A percentile compares a stretch with the other conserved stretches of the same genome.
phyloP scores from a whole-genome alignment of 2,888 invertebrate species.

The Cheilosia pagana region DNA sequence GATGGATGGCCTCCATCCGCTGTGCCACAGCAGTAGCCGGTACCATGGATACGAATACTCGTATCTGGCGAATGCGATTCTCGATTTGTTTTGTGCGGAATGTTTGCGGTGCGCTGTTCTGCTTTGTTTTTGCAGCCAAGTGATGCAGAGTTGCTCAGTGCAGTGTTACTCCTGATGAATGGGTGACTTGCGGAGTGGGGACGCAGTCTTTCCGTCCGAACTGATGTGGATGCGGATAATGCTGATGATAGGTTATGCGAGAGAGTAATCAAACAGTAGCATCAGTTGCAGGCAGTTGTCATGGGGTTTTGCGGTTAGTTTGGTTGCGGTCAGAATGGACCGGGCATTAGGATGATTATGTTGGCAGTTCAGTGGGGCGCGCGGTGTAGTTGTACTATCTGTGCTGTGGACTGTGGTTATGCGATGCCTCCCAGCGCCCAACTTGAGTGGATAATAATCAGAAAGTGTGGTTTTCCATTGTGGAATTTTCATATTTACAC shows the following conservation, averaged over 20 bases:
- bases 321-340: constrained; percentile 51
- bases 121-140: constrained; percentile 39
- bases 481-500: constrained; percentile 57
- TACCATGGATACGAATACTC: constrained; percentile 8
- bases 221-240: constrained; percentile 70
- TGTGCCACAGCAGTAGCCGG: not conserved
- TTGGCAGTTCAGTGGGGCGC: not conserved
- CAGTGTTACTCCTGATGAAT: constrained; percentile 55
- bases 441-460: constrained; percentile 65
- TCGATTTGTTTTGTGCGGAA: constrained; percentile 61
- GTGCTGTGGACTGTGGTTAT: not conserved
- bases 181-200: constrained; percentile 23
- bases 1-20: constrained; percentile 54
- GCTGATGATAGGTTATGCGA: constrained; percentile 71
- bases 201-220: not conserved
- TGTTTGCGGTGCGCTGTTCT: constrained; percentile 57
- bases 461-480: constrained; percentile 54
- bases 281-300: constrained; percentile 74
- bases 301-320: constrained; percentile 68
- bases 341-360: constrained; percentile 52
- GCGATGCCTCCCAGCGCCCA: constrained; percentile 17
- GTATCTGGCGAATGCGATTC: constrained; percentile 50
- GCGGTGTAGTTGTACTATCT: not conserved
- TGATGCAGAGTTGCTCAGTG: constrained; percentile 13
- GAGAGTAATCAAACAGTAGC: constrained; percentile 73